Evolutionary conservation across 2,797 vertebrate genomes (phyloP), one percentile per base, ranked within the genome.

Genomic region (Hoplostethus mediterraneus): DNA sequence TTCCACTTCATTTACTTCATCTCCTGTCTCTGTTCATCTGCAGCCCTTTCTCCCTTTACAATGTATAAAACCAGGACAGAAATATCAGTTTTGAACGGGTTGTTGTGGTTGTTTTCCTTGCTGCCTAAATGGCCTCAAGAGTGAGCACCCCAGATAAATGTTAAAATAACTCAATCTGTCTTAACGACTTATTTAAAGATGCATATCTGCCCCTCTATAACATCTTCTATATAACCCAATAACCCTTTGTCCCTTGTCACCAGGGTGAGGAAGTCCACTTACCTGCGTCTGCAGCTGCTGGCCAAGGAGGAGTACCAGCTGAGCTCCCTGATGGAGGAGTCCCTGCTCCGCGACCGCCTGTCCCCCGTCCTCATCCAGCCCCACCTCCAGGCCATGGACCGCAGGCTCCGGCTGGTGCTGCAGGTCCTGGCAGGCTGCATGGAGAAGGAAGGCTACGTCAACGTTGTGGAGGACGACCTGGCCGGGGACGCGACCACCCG

Each of bases 371-470:
- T 99, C 25, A 96, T 96, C 87, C 94, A 90, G 74, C 95, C 94
- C 9, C 98, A 99, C 91, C 94, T 99, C 63, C 94, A 95, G 52
- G 98, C 98, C 0, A 92, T 99, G 95, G 97, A 99, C 94, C 96
- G 98, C 72, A 90, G 98, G 81, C 94, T 99, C 51, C 93, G 96
- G 36, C 87, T 97, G 28, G 95, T 97, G 64, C 95, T 99, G 58
- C 95, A 93, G 88, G 95, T 95, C 4, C 83, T 99, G 70, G 90
- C 91, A 2, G 94, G 94, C 93, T 99, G 98, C 74, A 88, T 98
- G 76, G 97, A 97, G 73, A 97, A 96, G 90, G 95, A 96, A 21
- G 96, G 97, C 5, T 94, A 94, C 17, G 69, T 63, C 21, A 93
- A 83, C 0, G 97, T 99, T 54, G 95, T 99, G 75, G 97, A 97